These are phyloP conservation scores for Cranoglanis bouderius DNA, from an alignment of 2,113 vertebrate species.

Conservation along the genomic window DNA sequence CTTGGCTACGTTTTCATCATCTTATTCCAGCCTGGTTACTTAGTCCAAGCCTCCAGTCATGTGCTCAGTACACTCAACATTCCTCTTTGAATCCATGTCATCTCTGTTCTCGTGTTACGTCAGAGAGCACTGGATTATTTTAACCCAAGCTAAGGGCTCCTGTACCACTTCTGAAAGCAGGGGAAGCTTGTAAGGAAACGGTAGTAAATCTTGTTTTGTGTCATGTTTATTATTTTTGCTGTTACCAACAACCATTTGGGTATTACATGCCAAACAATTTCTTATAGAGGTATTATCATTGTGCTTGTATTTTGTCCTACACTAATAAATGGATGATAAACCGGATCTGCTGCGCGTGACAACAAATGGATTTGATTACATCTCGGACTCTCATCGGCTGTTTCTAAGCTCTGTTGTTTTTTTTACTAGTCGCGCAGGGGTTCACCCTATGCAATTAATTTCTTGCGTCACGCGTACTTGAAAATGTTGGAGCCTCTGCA, in stretches of 20 bases:
- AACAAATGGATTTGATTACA: neutral
- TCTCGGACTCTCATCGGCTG: neutral
- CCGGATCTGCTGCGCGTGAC: neutral
- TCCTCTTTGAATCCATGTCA: conserved; percentile 35
- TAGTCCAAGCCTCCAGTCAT: conserved; percentile 26
- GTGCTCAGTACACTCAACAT: conserved; percentile 27
- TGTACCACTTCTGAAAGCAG: neutral
- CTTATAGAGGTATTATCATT: neutral
- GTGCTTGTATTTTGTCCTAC: neutral
- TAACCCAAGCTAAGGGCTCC: neutral
- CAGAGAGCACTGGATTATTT: conserved; percentile 2
- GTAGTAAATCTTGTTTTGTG: neutral
- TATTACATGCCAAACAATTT: neutral
- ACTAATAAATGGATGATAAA: neutral
- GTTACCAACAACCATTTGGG: neutral
- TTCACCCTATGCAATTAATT: too few species aligned
- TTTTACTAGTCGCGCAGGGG: too few species aligned
- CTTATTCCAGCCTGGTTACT: conserved; percentile 31
- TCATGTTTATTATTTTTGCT: neutral
- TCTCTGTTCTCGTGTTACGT: conserved; percentile 36
- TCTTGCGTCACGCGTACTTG: neutral
- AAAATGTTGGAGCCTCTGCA: neutral
- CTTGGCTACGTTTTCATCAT: conserved; percentile 47
- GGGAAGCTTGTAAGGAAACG: neutral
- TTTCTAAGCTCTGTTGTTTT: neutral